A percentile compares a stretch with the other conserved stretches of the same genome.
Evolutionary conservation across 2,888 invertebrate genomes (phyloP).

Genomic region (Scelioninae gen. 2): DNA sequence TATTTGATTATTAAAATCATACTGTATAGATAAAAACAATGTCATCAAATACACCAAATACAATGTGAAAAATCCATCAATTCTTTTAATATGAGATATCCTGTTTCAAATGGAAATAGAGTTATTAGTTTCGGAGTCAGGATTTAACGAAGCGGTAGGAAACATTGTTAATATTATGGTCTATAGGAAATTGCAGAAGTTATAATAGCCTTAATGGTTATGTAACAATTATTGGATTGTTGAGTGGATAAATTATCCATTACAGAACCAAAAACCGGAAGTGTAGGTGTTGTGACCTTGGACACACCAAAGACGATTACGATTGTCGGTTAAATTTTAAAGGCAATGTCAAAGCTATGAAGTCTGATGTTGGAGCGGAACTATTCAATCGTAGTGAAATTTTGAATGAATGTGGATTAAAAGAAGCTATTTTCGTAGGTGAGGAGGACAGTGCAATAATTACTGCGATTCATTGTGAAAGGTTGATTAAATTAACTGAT

Average conservation of each 20-base stretch:
- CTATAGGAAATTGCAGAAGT: no score
- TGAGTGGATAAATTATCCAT: neutral
- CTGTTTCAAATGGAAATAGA: no score
- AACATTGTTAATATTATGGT: no score
- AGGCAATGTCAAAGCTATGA: constrained; percentile 1
- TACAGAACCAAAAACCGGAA: neutral
- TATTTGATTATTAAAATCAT: no score
- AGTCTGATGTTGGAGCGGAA: neutral
- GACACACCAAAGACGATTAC: neutral
- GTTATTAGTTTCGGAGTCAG: no score
- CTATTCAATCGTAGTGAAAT: neutral
- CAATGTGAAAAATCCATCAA: no score
- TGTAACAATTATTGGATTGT: no score
- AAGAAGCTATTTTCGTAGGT: neutral
- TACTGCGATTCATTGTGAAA: neutral
- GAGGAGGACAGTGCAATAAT: constrained; percentile 1
- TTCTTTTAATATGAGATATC: no score
- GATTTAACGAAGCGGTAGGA: no score
- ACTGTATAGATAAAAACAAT: no score
- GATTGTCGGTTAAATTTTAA: constrained; percentile 4
- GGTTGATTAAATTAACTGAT: neutral
- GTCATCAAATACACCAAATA: no score
- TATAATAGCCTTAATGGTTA: no score
- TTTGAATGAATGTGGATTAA: neutral
- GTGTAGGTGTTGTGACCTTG: neutral